Evolutionary conservation across 2,888 invertebrate genomes (phyloP).

Genomic region (Sinopyrophorus schimmeli): DNA sequence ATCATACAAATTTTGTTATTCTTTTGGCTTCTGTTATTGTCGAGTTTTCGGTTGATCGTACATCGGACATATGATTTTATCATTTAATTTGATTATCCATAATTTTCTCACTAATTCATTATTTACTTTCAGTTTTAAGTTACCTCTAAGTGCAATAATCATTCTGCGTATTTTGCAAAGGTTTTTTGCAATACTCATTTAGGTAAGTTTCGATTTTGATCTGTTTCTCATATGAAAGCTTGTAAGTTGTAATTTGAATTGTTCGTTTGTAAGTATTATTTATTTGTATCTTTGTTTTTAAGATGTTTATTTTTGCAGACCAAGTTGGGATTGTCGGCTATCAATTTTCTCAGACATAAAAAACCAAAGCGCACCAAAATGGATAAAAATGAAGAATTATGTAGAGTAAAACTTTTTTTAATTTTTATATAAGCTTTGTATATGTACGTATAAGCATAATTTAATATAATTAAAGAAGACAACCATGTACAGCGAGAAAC

Average conservation of each 20-base stretch:
- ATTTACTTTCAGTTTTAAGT: constrained; percentile 58
- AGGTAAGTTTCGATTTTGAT: constrained; percentile 21
- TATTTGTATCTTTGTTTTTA: constrained; percentile 7
- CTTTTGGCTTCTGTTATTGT: constrained; percentile 2
- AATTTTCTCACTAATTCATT: constrained; percentile 50
- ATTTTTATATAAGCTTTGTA: constrained; percentile 48
- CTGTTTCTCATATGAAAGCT: not conserved
- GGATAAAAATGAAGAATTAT: constrained; percentile 25
- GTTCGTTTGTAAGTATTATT: not conserved
- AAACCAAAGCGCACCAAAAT: constrained; percentile 29
- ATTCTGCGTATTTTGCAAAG: constrained; percentile 33
- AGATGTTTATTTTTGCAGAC: constrained; percentile 50
- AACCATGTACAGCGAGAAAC: constrained; percentile 40
- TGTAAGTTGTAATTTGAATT: not conserved
- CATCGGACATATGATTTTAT: constrained; percentile 7
- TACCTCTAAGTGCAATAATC: constrained; percentile 54
- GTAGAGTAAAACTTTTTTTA: constrained; percentile 35
- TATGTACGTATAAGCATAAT: constrained; percentile 42
- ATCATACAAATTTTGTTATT: constrained; percentile 7
- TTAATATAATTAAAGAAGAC: constrained; percentile 11
- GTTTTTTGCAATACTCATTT: constrained; percentile 34
- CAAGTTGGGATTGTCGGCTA: constrained; percentile 58
- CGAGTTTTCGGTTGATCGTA: constrained; percentile 1
- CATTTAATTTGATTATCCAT: constrained; percentile 11
- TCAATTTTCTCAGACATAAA: constrained; percentile 58